phyloP scores from a whole-genome alignment of 1,140 invertebrate species.

The Ephestia elutella region DNA sequence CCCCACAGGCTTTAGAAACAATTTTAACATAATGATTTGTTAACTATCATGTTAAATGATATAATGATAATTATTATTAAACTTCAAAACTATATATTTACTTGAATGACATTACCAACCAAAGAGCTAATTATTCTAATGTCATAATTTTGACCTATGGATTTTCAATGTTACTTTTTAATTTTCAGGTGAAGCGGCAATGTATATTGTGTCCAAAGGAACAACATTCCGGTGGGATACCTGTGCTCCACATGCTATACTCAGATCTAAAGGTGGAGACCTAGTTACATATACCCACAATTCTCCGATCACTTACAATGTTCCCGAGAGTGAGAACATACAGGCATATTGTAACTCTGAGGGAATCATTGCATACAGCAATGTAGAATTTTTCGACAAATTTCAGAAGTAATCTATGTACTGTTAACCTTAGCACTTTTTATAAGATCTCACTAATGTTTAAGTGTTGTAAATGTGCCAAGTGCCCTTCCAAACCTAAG shows the following conservation, averaged over 20 bases:
- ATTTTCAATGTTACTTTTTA: too few relatives aligned
- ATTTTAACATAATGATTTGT: too few relatives aligned
- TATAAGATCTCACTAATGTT: neutral
- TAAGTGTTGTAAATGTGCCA: neutral
- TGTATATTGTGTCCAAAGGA: slow-evolving; percentile 86
- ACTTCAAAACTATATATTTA: too few relatives aligned
- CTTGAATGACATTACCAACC: too few relatives aligned
- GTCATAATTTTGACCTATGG: too few relatives aligned
- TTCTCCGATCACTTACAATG: slow-evolving; percentile 48
- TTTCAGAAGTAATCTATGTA: slow-evolving; percentile 25
- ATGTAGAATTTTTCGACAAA: slow-evolving; percentile 32
- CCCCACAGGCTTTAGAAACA: too few relatives aligned
- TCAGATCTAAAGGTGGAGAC: slow-evolving; percentile 69
- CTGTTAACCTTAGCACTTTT: neutral
- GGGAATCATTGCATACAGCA: slow-evolving; percentile 52
- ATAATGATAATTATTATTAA: too few relatives aligned
- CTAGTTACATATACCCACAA: slow-evolving; percentile 30
- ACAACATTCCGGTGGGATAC: slow-evolving; percentile 91
- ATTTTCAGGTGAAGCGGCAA: slow-evolving; percentile 78
- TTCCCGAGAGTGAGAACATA: slow-evolving; percentile 31
- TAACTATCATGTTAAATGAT: too few relatives aligned
- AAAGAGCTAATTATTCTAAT: too few relatives aligned
- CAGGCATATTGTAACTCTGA: slow-evolving; percentile 50
- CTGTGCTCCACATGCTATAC: slow-evolving; percentile 87
- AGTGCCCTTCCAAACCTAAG: neutral